Percentiles rank a stretch among this genome's conserved stretches.
phyloP scores from a whole-genome alignment of 2,113 vertebrate genomes.

The Oreocharis arfaki region DNA sequence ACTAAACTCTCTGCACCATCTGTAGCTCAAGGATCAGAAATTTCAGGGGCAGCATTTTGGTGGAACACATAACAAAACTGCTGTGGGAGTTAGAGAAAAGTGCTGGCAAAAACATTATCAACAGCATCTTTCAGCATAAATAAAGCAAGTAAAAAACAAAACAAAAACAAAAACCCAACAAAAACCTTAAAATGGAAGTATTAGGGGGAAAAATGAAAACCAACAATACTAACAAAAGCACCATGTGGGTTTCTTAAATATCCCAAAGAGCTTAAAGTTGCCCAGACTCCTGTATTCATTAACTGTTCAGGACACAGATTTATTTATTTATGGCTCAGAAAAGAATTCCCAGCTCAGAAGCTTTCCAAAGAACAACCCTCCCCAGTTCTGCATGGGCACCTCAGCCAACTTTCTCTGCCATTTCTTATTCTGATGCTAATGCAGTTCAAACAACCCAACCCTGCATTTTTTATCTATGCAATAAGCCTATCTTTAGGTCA shows the following conservation, averaged over 20 bases:
- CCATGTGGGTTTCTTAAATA: not conserved
- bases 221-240: not conserved
- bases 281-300: not conserved
- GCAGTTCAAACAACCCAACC: slow-evolving; percentile 52
- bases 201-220: not conserved
- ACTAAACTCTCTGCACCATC: not conserved
- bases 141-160: not conserved
- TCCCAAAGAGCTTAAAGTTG: not conserved
- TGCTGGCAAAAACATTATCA: not conserved
- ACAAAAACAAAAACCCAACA: not conserved
- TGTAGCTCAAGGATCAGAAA: not conserved
- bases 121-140: not conserved
- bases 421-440: slow-evolving; percentile 62
- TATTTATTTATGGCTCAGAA: slow-evolving; percentile 27
- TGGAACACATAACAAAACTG: not conserved
- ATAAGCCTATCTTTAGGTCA: slow-evolving; percentile 37
- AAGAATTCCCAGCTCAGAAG: not conserved
- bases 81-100: not conserved
- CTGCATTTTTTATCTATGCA: slow-evolving; percentile 41
- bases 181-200: not conserved
- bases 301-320: slow-evolving; percentile 7
- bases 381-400: slow-evolving; percentile 45
- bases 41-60: not conserved
- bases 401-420: not conserved
- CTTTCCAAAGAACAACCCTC: slow-evolving; percentile 30